Percentiles rank a stretch among this genome's conserved stretches.
phyloP scores from a whole-genome alignment of 30 jellyfish, hydroid and myxozoan genomes.

The Pseudorhiza aurosa region DNA sequence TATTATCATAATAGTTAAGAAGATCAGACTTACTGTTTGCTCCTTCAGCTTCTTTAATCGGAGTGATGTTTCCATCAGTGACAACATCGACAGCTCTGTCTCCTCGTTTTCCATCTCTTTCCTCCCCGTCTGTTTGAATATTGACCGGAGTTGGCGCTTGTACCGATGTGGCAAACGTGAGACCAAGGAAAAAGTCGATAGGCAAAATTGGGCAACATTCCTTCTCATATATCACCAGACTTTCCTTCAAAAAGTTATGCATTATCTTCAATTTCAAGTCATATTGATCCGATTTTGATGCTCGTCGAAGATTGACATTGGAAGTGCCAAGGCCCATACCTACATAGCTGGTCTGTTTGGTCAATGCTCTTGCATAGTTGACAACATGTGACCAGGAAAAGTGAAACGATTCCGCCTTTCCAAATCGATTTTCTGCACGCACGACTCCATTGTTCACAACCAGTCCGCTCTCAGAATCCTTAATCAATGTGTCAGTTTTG shows the following conservation, averaged over 20 bases:
- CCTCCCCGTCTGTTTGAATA: slow-evolving; percentile 28
- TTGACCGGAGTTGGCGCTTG: slow-evolving; percentile 26
- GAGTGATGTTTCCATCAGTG: background rate
- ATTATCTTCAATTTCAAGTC: slow-evolving; percentile 44
- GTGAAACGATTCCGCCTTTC: slow-evolving; percentile 32
- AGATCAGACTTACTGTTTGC: background rate
- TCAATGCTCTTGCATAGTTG: slow-evolving; percentile 51
- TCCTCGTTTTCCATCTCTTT: slow-evolving; percentile 16
- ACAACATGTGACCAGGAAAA: slow-evolving; percentile 78
- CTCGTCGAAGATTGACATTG: slow-evolving; percentile 41
- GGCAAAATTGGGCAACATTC: slow-evolving; percentile 91
- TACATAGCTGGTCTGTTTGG: slow-evolving; percentile 50
- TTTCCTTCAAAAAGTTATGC: slow-evolving; percentile 39
- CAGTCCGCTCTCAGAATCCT: slow-evolving; percentile 18
- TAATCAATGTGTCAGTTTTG: slow-evolving; percentile 29
- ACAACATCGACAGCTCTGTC: slow-evolving; percentile 6
- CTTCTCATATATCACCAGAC: slow-evolving; percentile 51
- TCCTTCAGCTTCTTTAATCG: slow-evolving; percentile 24
- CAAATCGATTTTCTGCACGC: slow-evolving; percentile 28
- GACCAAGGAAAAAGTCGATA: slow-evolving; percentile 43
- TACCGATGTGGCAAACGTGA: background rate
- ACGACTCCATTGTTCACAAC: slow-evolving; percentile 45
- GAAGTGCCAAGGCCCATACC: slow-evolving; percentile 65
- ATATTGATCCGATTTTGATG: slow-evolving; percentile 34
- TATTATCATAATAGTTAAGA: too few species aligned